Percentiles rank a stretch among this genome's conserved stretches.
Conservation (phyloP, 1,140 invertebrate genomes). For the Coelopa frigida region DNA sequence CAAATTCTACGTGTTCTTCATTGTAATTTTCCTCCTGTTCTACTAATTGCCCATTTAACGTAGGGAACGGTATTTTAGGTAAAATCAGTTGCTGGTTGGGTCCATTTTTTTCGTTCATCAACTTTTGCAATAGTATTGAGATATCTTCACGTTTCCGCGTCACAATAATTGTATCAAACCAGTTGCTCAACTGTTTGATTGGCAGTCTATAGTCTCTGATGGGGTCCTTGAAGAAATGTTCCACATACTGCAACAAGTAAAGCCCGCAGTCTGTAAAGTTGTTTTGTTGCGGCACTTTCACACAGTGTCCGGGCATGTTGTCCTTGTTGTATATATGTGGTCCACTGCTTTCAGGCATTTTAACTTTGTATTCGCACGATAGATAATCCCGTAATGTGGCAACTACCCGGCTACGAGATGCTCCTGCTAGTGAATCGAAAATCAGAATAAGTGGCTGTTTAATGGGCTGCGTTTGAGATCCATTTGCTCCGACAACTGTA, state of each 20-base stretch:
- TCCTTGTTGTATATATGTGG: constrained; percentile 62
- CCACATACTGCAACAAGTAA: constrained; percentile 91
- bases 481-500: constrained; percentile 9
- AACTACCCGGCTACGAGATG: constrained; percentile 70
- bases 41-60: constrained; percentile 51
- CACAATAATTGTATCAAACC: constrained; percentile 72
- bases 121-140: constrained; percentile 59
- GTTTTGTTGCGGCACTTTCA: constrained; percentile 91
- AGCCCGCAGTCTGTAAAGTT: constrained; percentile 97
- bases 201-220: constrained; percentile 66
- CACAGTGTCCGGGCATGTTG: constrained; percentile 72
- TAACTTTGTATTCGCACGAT: constrained; percentile 79
- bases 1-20: constrained; percentile 39
- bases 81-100: constrained; percentile 48
- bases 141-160: constrained; percentile 73
- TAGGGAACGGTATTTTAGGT: constrained; percentile 59
- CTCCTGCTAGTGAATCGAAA: constrained; percentile 85
- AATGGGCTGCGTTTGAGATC: constrained; percentile 25
- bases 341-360: constrained; percentile 49
- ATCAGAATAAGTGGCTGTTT: constrained; percentile 80
- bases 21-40: constrained; percentile 35
- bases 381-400: constrained; percentile 84
- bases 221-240: constrained; percentile 85
- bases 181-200: constrained; percentile 65
- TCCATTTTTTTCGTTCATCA: constrained; percentile 58